Conservation (phyloP, 2,888 invertebrate species). For the Bruchidius siliquastri region DNA sequence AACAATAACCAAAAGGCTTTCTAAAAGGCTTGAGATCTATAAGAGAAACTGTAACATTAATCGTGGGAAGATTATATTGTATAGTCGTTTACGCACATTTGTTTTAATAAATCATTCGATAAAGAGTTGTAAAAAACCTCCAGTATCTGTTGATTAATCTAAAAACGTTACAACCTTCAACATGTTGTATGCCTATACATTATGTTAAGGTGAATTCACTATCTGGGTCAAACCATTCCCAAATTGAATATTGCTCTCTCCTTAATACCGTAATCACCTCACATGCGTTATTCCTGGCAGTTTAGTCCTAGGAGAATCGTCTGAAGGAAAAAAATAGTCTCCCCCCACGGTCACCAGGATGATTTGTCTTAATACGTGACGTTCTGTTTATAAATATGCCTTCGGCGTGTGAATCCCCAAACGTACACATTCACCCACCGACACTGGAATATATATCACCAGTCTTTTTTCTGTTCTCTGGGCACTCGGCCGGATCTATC, state of each 20-base stretch:
- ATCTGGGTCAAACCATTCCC: not conserved
- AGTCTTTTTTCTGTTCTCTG: constrained; percentile 12
- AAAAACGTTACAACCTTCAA: too few relatives aligned
- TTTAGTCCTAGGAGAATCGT: not conserved
- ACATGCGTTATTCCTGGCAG: not conserved
- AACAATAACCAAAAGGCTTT: too few relatives aligned
- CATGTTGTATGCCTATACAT: too few relatives aligned
- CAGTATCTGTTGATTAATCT: too few relatives aligned
- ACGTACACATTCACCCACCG: constrained; percentile 24
- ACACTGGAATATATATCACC: constrained; percentile 16
- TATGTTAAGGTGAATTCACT: too few relatives aligned
- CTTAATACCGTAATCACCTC: not conserved
- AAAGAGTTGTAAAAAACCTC: too few relatives aligned
- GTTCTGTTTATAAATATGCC: constrained; percentile 30
- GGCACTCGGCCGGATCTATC: constrained; percentile 14
- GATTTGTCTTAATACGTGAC: constrained; percentile 25
- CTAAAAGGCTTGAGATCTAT: too few relatives aligned
- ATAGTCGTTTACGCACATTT: too few relatives aligned
- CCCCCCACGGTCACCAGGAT: constrained; percentile 7
- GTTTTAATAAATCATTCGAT: too few relatives aligned
- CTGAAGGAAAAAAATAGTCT: not conserved
- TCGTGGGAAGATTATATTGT: too few relatives aligned
- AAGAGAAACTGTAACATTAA: too few relatives aligned
- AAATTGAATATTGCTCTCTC: not conserved
- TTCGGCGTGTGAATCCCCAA: constrained; percentile 31